Percentiles rank a stretch among this genome's conserved stretches.
These are phyloP conservation scores for Squalus acanthias DNA, from an alignment of 2,797 vertebrate species.

Conservation along the genomic window DNA sequence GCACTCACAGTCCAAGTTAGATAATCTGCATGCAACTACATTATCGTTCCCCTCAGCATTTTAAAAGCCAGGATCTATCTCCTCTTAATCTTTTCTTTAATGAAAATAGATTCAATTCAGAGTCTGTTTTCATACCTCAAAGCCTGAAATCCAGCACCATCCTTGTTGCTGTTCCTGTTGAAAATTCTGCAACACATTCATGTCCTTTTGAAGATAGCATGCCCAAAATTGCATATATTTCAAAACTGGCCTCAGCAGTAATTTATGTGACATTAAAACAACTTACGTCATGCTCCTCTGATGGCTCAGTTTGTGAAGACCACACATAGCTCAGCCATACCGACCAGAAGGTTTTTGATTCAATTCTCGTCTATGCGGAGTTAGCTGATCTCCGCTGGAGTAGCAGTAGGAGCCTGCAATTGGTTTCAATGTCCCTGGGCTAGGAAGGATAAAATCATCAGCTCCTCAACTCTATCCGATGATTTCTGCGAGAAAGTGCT, in stretches of 20 bases:
- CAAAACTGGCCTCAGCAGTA: not conserved
- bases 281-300: not conserved
- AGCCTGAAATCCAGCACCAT: not conserved
- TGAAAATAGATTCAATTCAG: not conserved
- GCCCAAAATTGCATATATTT: not conserved
- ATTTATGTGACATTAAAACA: not conserved
- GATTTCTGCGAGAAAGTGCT: no score
- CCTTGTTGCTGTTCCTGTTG: not conserved
- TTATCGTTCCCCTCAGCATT: not conserved
- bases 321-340: no score
- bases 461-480: no score
- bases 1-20: not conserved
- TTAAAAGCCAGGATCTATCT: not conserved
- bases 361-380: no score
- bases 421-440: no score
- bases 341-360: no score
- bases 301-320: not conserved
- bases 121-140: not conserved
- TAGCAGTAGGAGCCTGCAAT: no score
- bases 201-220: not conserved
- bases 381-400: no score
- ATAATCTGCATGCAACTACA: not conserved
- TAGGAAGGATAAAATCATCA: no score
- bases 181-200: not conserved
- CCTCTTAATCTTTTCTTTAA: not conserved